Conservation (phyloP, 1,140 invertebrate genomes). For the Penaeus japonicus region DNA sequence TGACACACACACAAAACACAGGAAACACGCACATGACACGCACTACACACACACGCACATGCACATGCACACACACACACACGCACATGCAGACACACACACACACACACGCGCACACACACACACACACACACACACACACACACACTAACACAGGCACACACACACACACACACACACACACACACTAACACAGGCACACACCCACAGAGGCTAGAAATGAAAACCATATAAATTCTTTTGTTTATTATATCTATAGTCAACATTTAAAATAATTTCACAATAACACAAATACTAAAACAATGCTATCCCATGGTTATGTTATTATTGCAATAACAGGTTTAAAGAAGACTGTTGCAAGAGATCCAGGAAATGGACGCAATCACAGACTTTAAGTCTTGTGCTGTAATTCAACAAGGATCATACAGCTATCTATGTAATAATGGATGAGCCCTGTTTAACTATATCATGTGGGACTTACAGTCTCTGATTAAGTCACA, state of each 20-base stretch:
- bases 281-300: constrained; percentile 57
- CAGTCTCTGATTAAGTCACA: constrained; percentile 33
- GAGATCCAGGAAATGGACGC: constrained; percentile 39
- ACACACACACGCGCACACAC: too few species aligned
- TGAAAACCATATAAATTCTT: background rate
- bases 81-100: too few species aligned
- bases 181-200: too few species aligned
- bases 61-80: too few species aligned
- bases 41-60: too few species aligned
- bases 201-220: background rate
- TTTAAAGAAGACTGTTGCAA: constrained; percentile 48
- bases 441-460: constrained; percentile 15
- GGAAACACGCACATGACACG: too few species aligned
- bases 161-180: too few species aligned
- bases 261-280: constrained; percentile 56
- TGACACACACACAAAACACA: too few species aligned
- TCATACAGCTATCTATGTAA: constrained; percentile 27
- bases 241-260: constrained; percentile 49
- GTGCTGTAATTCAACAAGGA: constrained; percentile 43
- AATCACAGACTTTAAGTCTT: constrained; percentile 47
- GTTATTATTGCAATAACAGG: constrained; percentile 54
- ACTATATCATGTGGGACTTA: constrained; percentile 17
- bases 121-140: too few species aligned
- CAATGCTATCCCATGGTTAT: constrained; percentile 55
- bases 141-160: too few species aligned